phyloP scores from a whole-genome alignment of 2,888 invertebrate genomes.

The Philaethria dido region DNA sequence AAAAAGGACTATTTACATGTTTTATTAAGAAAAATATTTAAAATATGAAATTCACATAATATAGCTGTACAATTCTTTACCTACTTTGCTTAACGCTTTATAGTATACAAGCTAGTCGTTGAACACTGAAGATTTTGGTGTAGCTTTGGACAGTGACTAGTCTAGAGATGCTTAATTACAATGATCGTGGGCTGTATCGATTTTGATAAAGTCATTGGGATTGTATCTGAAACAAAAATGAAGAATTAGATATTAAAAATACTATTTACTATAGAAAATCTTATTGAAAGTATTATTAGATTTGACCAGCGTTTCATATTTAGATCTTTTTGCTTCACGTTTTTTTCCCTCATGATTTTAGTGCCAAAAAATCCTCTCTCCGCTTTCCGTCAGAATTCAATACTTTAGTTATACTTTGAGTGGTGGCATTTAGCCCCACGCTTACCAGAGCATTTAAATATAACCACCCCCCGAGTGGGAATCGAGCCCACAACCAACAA shows the following conservation, averaged over 20 bases:
- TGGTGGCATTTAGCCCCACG: too few species aligned
- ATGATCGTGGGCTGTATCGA: conserved; percentile 17
- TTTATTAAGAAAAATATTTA: conserved; percentile 66
- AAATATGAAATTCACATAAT: conserved; percentile 54
- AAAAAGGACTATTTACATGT: conserved; percentile 60
- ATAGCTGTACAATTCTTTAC: conserved; percentile 61
- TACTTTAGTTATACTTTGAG: too few species aligned
- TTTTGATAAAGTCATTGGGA: conserved; percentile 5
- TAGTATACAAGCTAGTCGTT: conserved; percentile 26
- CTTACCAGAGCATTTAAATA: too few species aligned
- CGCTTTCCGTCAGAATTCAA: too few species aligned
- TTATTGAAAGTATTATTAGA: too few species aligned
- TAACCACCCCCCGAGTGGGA: too few species aligned
- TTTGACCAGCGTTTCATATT: too few species aligned
- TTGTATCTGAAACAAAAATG: conserved; percentile 38
- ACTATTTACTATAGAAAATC: too few species aligned
- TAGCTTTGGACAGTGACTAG: conserved; percentile 51
- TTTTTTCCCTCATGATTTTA: too few species aligned
- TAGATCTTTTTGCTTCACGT: too few species aligned
- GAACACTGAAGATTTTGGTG: conserved; percentile 34
- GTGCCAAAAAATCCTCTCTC: too few species aligned
- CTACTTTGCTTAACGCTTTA: conserved; percentile 31
- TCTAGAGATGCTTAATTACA: conserved; percentile 39
- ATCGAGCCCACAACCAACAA: too few species aligned
- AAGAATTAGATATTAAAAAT: background rate